Evolutionary conservation across 2,888 invertebrate species (phyloP), one percentile per base, ranked within the genome.

Genomic region (Epirrhoe alternata): DNA sequence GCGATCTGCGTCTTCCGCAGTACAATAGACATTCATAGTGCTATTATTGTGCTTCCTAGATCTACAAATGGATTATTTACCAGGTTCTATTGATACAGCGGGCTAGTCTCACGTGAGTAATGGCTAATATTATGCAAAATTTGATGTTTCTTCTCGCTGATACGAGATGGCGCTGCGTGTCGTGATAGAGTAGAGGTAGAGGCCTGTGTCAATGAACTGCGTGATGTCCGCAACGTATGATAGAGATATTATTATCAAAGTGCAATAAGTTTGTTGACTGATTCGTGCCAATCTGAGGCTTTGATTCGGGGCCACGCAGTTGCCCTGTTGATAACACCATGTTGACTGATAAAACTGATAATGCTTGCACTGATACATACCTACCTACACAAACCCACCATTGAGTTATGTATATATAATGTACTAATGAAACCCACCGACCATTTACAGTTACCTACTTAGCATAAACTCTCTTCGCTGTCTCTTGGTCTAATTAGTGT

Each of bases 81-180:
- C 79, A 77, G 80, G 80, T 76, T 77, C 77, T 74, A 77, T 74
- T 77, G 75, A 80, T 77, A 72, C 72, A 73, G 77, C 79, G 71
- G 70, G 81, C 74, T 75, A 78, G 71, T 77, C 85, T 84, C 84
- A 88, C 82, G 91, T 92, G 81, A 90, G 92, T 91, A 86, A 79
- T 76, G 71, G 73, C 71, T 80, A 79, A 78, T 81, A 38, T 52
- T 30, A 65, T 60, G 54, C 61, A 64, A 76, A 77, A 75, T 79
- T 80, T 79, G 69, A 74, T 74, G 78, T 80, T 86, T 80, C 76
- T 30, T 14, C 33, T 16, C 45, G 51, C 61, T 69, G 79, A 79
- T 82, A 83, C 87, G 71, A 92, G 92, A 91, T 91, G 91, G 90
- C 92, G 92, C 83, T 89, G 83, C 75, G 67, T 76, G 86, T 82